These are phyloP conservation scores for Pardosa pseudoannulata DNA, from an alignment of 2,888 invertebrate species.

Conservation along the genomic window DNA sequence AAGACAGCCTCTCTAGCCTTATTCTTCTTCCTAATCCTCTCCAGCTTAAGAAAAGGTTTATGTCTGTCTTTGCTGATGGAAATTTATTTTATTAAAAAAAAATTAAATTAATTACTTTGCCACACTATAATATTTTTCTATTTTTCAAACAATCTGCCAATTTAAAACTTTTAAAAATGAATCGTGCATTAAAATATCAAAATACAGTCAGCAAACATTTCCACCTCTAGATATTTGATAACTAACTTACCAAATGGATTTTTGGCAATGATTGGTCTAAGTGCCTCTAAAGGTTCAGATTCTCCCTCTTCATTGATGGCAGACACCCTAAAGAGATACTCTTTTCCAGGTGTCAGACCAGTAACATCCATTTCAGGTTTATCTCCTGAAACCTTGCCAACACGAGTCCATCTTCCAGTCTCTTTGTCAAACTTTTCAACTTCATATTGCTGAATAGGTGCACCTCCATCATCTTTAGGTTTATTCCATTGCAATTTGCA, in stretches of 20 bases:
- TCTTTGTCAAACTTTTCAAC: conserved; percentile 90
- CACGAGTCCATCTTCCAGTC: conserved; percentile 91
- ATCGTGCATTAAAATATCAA: no score
- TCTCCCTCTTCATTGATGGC: conserved; percentile 96
- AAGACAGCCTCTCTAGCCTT: no score
- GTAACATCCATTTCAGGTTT: conserved; percentile 90
- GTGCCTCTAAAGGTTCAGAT: conserved; percentile 89
- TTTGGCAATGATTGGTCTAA: conserved; percentile 85
- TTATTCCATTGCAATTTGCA: conserved; percentile 95
- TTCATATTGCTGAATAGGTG: conserved; percentile 94
- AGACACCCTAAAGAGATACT: conserved; percentile 95
- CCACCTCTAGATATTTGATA: no score
- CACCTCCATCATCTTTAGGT: conserved; percentile 96
- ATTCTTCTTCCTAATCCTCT: no score
- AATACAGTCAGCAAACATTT: no score
- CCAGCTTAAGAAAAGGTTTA: no score
- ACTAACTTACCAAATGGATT: conserved; percentile 87
- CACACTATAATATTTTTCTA: no score
- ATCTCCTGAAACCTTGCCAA: conserved; percentile 80
- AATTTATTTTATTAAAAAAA: no score
- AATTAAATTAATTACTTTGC: no score
- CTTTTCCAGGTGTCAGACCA: conserved; percentile 91
- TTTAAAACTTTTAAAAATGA: no score
- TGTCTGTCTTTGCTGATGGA: no score
- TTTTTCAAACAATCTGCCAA: no score